Conservation (phyloP, 1,140 invertebrate species). For the Thalassaphorura encarpata region DNA sequence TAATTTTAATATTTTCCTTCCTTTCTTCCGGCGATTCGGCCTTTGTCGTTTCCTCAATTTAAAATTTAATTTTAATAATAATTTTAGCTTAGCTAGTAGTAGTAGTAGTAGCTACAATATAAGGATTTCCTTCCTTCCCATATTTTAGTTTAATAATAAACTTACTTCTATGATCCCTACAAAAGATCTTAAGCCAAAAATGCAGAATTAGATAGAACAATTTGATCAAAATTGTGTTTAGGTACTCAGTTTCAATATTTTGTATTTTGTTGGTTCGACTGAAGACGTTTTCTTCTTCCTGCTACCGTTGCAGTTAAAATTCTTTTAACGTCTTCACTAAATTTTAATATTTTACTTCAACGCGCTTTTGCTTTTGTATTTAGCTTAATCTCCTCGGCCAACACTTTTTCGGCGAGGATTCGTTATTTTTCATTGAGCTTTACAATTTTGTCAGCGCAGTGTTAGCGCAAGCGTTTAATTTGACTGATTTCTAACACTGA, state of each 20-base stretch:
- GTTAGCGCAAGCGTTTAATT: not conserved
- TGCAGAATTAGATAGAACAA: not conserved
- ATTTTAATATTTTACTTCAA: not conserved
- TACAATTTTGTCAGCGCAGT: not conserved
- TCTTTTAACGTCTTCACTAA: not conserved
- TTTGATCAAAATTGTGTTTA: not conserved
- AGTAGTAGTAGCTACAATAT: not conserved
- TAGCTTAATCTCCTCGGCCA: not conserved
- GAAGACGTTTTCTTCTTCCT: not conserved
- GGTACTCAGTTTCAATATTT: slow-evolving; percentile 6
- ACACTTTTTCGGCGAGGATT: not conserved
- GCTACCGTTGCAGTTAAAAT: not conserved
- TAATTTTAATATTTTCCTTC: too few species aligned
- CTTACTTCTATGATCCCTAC: not conserved
- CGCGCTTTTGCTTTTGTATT: not conserved
- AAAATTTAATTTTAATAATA: too few species aligned
- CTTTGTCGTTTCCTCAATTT: too few species aligned
- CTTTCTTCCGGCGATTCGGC: too few species aligned
- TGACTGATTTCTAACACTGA: too few species aligned
- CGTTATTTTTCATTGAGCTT: not conserved
- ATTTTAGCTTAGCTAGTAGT: not conserved
- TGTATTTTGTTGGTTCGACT: slow-evolving; percentile 6
- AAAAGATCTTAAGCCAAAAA: not conserved
- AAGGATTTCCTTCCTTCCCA: not conserved
- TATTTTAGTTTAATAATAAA: not conserved